phyloP scores from a whole-genome alignment of 2,888 invertebrate species.

The Hypolimnas misippus region DNA sequence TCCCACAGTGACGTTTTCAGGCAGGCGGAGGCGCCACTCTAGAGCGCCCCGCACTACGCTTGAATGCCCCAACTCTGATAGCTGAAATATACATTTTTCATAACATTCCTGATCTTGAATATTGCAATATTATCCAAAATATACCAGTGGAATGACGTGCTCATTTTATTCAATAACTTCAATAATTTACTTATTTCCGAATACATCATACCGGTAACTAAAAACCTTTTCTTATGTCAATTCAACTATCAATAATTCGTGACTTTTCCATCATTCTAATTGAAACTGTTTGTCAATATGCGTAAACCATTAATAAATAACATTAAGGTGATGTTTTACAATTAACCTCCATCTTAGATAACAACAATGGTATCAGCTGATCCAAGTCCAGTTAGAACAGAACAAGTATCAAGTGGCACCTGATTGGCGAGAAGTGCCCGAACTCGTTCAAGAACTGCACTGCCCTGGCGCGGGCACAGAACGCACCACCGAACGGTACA shows the following conservation, averaged over 20 bases:
- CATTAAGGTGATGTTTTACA: conserved; percentile 29
- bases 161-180: conserved; percentile 36
- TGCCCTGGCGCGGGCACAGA: conserved; percentile 57
- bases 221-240: neutral
- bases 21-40: conserved; percentile 69
- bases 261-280: too few species aligned
- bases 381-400: conserved; percentile 81
- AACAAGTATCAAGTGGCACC: conserved; percentile 81
- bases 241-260: neutral
- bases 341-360: conserved; percentile 51
- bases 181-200: neutral
- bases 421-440: conserved; percentile 77
- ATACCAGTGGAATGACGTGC: conserved; percentile 43
- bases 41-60: conserved; percentile 76
- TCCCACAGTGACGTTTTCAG: conserved; percentile 64
- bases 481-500: conserved; percentile 75
- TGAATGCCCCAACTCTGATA: conserved; percentile 59
- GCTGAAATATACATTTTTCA: conserved; percentile 61
- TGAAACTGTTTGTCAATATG: neutral
- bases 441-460: conserved; percentile 78
- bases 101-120: conserved; percentile 13
- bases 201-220: neutral
- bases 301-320: neutral
- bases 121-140: neutral
- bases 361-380: conserved; percentile 75